These are phyloP conservation scores for Leptestheria dahalacensis DNA, from an alignment of 1,140 invertebrate genomes.

Conservation along the genomic window DNA sequence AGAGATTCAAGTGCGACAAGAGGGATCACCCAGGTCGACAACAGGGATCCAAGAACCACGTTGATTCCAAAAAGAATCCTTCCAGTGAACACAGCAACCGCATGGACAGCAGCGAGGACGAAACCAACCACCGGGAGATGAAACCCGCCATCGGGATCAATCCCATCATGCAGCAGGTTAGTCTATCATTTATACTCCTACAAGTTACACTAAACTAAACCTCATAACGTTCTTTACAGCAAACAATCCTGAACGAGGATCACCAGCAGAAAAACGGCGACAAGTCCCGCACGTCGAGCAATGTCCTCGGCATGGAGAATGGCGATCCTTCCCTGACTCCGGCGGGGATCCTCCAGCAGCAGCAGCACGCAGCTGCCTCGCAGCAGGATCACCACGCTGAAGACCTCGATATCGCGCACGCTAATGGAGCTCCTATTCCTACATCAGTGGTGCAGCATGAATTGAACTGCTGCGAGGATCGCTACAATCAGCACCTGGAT, in stretches of 20 bases:
- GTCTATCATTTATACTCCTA: not conserved
- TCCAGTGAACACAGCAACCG: not conserved
- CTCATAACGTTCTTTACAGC: not conserved
- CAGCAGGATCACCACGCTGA: too few species aligned
- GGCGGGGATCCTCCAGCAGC: not conserved
- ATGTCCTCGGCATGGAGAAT: not conserved
- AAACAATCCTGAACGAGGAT: not conserved
- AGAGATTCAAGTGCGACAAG: constrained; percentile 95
- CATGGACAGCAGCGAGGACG: constrained; percentile 7
- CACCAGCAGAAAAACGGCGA: not conserved
- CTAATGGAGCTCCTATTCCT: constrained; percentile 7
- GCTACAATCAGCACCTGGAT: too few species aligned
- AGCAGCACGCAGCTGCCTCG: too few species aligned
- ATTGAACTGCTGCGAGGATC: constrained; percentile 10
- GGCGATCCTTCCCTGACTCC: not conserved
- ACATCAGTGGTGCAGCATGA: constrained; percentile 13
- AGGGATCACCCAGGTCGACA: constrained; percentile 66
- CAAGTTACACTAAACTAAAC: too few species aligned
- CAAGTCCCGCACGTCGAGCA: not conserved
- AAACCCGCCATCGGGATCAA: not conserved
- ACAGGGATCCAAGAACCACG: constrained; percentile 28
- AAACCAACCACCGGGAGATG: constrained; percentile 1
- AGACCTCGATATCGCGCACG: constrained; percentile 4
- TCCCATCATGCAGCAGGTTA: not conserved
- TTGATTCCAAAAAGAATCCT: not conserved